Conservation (phyloP, 2,888 invertebrate species). For the Glomeris marginata region DNA sequence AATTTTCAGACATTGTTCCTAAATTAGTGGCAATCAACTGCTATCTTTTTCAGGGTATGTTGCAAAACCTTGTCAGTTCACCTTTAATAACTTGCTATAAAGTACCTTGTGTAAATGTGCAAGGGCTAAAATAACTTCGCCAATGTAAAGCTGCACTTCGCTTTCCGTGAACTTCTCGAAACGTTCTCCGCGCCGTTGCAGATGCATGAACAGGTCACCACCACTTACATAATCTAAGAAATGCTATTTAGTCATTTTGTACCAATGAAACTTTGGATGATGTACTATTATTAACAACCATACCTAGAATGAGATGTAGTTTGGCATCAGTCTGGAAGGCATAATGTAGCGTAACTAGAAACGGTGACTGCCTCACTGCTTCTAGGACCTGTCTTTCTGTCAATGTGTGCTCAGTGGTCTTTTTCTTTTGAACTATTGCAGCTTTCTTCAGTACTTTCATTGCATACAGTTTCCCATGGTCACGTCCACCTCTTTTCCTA, state of each 20-base stretch:
- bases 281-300: background rate
- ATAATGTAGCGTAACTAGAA: conserved; percentile 91
- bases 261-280: too few species aligned
- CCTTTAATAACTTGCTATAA: too few species aligned
- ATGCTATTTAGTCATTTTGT: too few species aligned
- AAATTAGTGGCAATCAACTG: too few species aligned
- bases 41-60: too few species aligned
- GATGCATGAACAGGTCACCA: conserved; percentile 92
- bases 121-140: conserved; percentile 86
- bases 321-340: conserved; percentile 97
- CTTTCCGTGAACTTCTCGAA: conserved; percentile 72
- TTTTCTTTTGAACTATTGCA: conserved; percentile 82
- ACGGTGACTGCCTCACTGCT: conserved; percentile 84
- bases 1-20: too few species aligned
- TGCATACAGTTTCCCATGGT: conserved; percentile 81
- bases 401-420: conserved; percentile 92
- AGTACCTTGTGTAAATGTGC: conserved; percentile 85
- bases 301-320: conserved; percentile 89
- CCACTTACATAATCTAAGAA: conserved; percentile 92
- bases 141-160: conserved; percentile 85
- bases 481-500: conserved; percentile 65
- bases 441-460: conserved; percentile 98
- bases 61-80: too few species aligned
- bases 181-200: conserved; percentile 53
- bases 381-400: conserved; percentile 94